Evolutionary conservation across 2,113 vertebrate species (phyloP), one percentile per base, ranked within the genome.

Genomic region (Saguinus imperator): DNA sequence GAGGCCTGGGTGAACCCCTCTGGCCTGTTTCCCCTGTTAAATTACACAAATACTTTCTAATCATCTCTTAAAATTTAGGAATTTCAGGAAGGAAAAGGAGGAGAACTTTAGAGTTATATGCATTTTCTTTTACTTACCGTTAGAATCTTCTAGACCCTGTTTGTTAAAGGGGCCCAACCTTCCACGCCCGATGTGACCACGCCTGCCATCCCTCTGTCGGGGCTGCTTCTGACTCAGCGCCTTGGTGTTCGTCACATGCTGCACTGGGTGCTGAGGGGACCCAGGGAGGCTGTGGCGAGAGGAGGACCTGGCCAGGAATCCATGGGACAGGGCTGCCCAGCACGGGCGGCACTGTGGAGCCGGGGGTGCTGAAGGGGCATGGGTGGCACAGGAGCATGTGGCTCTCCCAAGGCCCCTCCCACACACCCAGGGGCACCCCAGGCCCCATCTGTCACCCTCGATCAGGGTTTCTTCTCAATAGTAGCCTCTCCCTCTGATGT

Each of bases 211-310:
- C 29, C 20, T 72, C n/a, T n/a, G 12, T 16, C 2, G 1, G 5
- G 8, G n/a, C 17, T 20, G 35, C 37, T 72, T 40, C 18, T 66
- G 64, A 66, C 64, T 32, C 32, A 32, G 64, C 32, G 5, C 64
- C 64, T 40, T 4, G 11, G n/a, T 16, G n/a, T 40, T 20, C 0
- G 0, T 20, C n/a, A 5, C 5, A 10, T 12, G 18, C 70, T 23
- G n/a, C 18, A n/a, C 35, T 70, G 68, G 17, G 17, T 72, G n/a
- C 35, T 70, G 35, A 20, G 17, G 68, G 68, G 68, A n/a, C 32
- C 66, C 7, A 32, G 17, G 35, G 68, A 70, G 17, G 35, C 35
- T n/a, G 68, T 70, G 68, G 68, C 1, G 17, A 70, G 35, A 70
- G 35, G 35, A 70, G 66, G 66, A 68, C 70, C 35, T 23, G 35